Evolutionary conservation across 2,113 vertebrate species (phyloP).

Genomic region (Silurus meridionalis): DNA sequence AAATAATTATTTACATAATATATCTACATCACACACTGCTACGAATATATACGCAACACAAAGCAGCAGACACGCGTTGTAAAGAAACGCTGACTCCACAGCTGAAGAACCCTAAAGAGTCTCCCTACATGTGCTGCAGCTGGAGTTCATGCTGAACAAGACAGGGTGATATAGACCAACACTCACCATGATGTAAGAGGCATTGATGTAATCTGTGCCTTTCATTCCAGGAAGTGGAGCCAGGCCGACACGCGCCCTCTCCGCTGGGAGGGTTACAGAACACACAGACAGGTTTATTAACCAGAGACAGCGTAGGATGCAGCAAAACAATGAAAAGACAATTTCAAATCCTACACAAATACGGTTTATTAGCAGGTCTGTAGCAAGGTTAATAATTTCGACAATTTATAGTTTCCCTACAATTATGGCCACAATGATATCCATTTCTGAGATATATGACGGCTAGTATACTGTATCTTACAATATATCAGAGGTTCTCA

Average conservation of each 20-base stretch:
- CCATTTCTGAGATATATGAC: background rate
- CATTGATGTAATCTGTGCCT: conserved; percentile 96
- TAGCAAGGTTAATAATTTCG: background rate
- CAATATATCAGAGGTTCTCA: background rate
- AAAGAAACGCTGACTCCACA: conserved; percentile 7
- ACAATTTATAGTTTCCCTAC: background rate
- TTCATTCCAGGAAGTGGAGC: conserved; percentile 90
- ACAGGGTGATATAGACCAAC: conserved; percentile 40
- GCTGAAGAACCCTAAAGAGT: background rate
- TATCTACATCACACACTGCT: background rate
- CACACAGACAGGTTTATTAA: conserved; percentile 20
- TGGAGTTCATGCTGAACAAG: conserved; percentile 37
- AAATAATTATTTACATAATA: conserved; percentile 19
- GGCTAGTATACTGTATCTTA: background rate
- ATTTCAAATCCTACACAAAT: background rate
- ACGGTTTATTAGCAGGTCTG: background rate
- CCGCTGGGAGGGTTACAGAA: conserved; percentile 72
- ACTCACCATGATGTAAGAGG: conserved; percentile 97
- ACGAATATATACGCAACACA: background rate
- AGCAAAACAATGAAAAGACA: background rate
- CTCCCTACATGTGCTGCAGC: background rate
- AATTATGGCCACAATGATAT: background rate
- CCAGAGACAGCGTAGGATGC: background rate
- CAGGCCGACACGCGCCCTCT: conserved; percentile 87
- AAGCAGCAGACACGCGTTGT: background rate